Conservation (phyloP, 2,797 vertebrate species). For the Australoheros facetus region DNA sequence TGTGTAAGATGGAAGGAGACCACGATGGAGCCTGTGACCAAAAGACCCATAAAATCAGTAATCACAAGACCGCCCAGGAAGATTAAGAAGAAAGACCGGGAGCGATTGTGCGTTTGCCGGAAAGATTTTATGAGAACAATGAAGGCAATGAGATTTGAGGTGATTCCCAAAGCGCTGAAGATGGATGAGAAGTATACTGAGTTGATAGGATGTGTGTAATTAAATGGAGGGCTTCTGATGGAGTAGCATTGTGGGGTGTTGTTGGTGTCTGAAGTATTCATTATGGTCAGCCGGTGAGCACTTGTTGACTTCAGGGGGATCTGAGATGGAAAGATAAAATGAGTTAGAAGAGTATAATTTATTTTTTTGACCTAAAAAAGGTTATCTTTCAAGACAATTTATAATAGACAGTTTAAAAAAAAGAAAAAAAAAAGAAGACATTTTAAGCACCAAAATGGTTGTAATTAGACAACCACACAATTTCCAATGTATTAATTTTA, state of each 20-base stretch:
- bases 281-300: constrained; percentile 36
- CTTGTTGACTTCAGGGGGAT: constrained; percentile 11
- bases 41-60: constrained; percentile 92
- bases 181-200: constrained; percentile 84
- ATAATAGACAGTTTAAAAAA: too few relatives aligned
- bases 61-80: constrained; percentile 91
- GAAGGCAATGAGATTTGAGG: constrained; percentile 92
- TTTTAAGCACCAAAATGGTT: too few relatives aligned
- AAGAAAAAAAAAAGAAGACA: too few relatives aligned
- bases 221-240: constrained; percentile 69
- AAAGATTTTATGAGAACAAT: constrained; percentile 85
- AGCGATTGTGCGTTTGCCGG: constrained; percentile 67
- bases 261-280: constrained; percentile 60
- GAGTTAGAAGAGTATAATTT: constrained; percentile 8
- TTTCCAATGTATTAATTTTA: background rate
- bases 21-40: constrained; percentile 88
- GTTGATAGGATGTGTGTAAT: constrained; percentile 54
- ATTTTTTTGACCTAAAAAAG: constrained; percentile 44
- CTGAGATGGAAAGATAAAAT: constrained; percentile 1
- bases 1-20: constrained; percentile 82
- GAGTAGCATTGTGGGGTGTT: constrained; percentile 74
- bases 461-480: background rate
- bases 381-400: background rate
- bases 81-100: constrained; percentile 90
- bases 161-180: constrained; percentile 85